A percentile compares a stretch with the other conserved stretches of the same genome.
Conservation (phyloP, 2,888 invertebrate species). For the Eupithecia pulchellata region DNA sequence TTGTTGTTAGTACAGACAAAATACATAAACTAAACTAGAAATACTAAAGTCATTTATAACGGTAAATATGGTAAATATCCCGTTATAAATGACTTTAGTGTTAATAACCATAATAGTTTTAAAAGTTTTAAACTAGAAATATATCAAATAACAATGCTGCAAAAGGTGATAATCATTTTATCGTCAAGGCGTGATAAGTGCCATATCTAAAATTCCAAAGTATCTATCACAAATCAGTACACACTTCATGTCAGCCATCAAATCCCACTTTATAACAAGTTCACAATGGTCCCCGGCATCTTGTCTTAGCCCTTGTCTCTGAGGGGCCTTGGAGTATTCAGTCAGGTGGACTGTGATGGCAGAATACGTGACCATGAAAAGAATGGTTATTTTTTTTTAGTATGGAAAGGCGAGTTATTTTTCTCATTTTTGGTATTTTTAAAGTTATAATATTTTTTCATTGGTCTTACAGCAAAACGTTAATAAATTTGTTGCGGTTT, state of each 20-base stretch:
- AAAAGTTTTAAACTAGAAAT: no score
- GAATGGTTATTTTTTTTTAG: not conserved
- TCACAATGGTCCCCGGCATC: conserved; percentile 15
- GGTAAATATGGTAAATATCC: no score
- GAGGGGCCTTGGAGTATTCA: conserved; percentile 10
- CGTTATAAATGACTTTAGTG: no score
- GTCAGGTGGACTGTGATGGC: not conserved
- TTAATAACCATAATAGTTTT: no score
- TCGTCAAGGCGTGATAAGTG: not conserved
- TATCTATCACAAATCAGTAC: not conserved
- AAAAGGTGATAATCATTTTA: no score
- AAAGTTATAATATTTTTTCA: no score
- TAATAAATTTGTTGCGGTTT: not conserved
- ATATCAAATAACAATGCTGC: no score
- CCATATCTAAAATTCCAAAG: not conserved
- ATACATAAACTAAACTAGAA: no score
- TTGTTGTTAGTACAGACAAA: no score
- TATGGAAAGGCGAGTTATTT: not conserved
- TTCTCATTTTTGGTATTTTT: not conserved
- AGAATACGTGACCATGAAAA: not conserved
- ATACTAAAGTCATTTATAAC: no score
- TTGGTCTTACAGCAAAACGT: no score
- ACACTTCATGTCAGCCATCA: conserved; percentile 5
- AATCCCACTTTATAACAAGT: conserved; percentile 22
- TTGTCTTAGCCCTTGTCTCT: conserved; percentile 20